phyloP scores from a whole-genome alignment of 2,113 vertebrate genomes.

The Trogon melanurus region DNA sequence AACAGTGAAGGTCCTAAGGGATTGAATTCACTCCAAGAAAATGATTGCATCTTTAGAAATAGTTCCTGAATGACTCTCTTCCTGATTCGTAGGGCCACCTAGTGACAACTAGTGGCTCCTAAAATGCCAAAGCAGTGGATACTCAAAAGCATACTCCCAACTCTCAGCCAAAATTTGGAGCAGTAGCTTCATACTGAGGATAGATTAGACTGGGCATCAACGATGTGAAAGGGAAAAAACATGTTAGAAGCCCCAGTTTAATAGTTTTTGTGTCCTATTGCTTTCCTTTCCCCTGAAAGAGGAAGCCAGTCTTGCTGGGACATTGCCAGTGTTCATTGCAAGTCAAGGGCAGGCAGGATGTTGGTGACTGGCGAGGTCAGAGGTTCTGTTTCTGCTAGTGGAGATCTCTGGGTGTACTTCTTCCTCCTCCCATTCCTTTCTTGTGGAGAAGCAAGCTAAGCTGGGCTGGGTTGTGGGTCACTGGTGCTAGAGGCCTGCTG shows the following conservation, averaged over 20 bases:
- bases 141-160: neutral
- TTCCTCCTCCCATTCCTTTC: neutral
- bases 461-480: neutral
- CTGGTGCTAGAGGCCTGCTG: neutral
- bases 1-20: neutral
- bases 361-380: neutral
- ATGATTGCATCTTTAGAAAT: neutral
- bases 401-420: neutral
- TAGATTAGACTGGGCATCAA: neutral
- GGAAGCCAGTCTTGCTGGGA: neutral
- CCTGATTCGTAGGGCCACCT: neutral
- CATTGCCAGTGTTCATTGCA: neutral
- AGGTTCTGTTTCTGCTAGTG: neutral
- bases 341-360: neutral
- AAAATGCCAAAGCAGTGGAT: neutral
- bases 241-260: neutral
- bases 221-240: neutral
- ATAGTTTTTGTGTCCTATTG: neutral
- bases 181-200: neutral
- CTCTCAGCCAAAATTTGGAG: neutral
- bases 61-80: neutral
- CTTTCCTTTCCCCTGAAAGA: neutral
- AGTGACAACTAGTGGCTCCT: neutral
- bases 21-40: neutral
- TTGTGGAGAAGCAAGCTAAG: neutral